phyloP scores from a whole-genome alignment of 1,140 invertebrate species.

The Musca domestica region DNA sequence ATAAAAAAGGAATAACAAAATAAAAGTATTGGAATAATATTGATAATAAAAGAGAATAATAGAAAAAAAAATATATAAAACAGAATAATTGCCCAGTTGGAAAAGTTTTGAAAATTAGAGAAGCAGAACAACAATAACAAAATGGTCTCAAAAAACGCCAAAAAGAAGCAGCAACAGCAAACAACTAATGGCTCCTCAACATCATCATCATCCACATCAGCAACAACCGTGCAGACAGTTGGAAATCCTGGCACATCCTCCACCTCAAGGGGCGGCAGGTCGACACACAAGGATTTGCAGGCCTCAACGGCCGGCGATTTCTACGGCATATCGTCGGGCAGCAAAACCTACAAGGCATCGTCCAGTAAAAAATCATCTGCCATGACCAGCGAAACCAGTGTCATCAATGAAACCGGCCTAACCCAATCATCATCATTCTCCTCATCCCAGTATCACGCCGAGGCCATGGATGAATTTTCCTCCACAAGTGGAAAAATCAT shows the following conservation, averaged over 20 bases:
- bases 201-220: slow-evolving; percentile 40
- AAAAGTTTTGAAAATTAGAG: slow-evolving; percentile 3
- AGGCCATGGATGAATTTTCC: slow-evolving; percentile 40
- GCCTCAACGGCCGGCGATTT: neutral
- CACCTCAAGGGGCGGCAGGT: neutral
- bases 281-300: neutral
- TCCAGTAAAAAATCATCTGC: neutral
- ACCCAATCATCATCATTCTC: slow-evolving; percentile 21
- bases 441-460: slow-evolving; percentile 32
- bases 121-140: slow-evolving; percentile 28
- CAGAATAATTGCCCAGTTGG: neutral
- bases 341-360: neutral
- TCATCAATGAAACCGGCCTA: neutral
- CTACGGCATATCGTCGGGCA: neutral
- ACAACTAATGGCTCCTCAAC: slow-evolving; percentile 20
- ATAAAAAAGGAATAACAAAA: no score
- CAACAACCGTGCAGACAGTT: slow-evolving; percentile 40
- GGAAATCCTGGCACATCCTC: slow-evolving; percentile 28
- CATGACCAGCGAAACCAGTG: slow-evolving; percentile 1
- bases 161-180: slow-evolving; percentile 49
- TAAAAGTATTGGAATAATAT: neutral
- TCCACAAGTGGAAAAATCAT: slow-evolving; percentile 39
- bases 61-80: no score
- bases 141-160: slow-evolving; percentile 52
- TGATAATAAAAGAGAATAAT: neutral